Base-by-base conservation (phyloP, 2,888 invertebrate genomes). In the Micropterix aruncella region DNA sequence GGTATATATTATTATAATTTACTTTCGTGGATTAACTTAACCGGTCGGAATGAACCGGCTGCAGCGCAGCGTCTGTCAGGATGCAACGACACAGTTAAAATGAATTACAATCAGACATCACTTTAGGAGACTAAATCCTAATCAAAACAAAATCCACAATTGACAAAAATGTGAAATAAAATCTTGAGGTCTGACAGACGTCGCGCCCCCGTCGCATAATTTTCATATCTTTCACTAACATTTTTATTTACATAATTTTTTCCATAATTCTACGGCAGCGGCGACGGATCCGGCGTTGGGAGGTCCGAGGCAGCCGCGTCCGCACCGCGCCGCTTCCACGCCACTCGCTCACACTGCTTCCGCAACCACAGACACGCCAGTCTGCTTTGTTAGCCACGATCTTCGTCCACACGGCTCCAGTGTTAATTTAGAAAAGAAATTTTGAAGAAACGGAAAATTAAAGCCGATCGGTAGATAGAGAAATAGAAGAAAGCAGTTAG, bases 1-100 rank as follows among this genome's bases (percentile, higher is more conserved):
- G 71, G 71, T 71, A 70, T 70, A 68, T 70, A 69, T 68, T 64
- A 66, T 64, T 63, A 66, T 65, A 38, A 27, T 27, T 27, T 27
- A 27, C 27, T 27, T 27, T 27, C 27, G 12, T 27, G 27, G 27
- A 27, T 27, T 27, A 12, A 5, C 12, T 27, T 27, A 27, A 27
- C 27, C 27, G n/a, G n/a, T n/a, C n/a, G n/a, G n/a, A n/a, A n/a
- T 27, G 5, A 5, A 7, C 27, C 27, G 27, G 12, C 12, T 27
- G 5, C 27, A 27, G 27, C 27, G 12, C 5, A 27, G 27, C 27
- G 27, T 27, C 27, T 27, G 27, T 27, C 27, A 12, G 27, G 27
- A 27, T 27, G 27, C 27, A 27, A 27, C 27, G 12, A 27, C 27
- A 27, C 27, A 27, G 27, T 7, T 27, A 27, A 5, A 7, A 27